These are phyloP conservation scores for Euplagia quadripunctaria DNA, from an alignment of 2,888 invertebrate genomes.

Conservation along the genomic window DNA sequence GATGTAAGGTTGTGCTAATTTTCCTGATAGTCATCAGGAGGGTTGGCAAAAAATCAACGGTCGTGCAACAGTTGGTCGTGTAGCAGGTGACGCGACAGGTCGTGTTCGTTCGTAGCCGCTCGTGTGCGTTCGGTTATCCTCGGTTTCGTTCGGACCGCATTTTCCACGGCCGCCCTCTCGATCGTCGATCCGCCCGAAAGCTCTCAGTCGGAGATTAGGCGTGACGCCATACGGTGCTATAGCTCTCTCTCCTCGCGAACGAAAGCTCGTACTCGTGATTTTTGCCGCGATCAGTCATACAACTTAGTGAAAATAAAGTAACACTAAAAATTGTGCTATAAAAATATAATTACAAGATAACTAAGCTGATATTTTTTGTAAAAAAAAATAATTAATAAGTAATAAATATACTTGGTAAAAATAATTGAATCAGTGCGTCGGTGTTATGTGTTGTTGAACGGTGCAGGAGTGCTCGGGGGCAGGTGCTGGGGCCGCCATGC, in stretches of 20 bases:
- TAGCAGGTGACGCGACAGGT: slow-evolving; percentile 86
- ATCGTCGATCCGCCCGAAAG: slow-evolving; percentile 83
- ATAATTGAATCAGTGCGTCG: slow-evolving; percentile 46
- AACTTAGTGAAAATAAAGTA: slow-evolving; percentile 15
- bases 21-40: slow-evolving; percentile 70
- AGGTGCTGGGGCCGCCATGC: slow-evolving; percentile 89
- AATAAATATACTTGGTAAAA: slow-evolving; percentile 14
- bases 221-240: slow-evolving; percentile 72
- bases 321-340: slow-evolving; percentile 6
- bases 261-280: slow-evolving; percentile 63
- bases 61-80: slow-evolving; percentile 85
- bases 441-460: slow-evolving; percentile 75
- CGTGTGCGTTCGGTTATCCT: slow-evolving; percentile 61
- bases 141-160: slow-evolving; percentile 63
- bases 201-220: slow-evolving; percentile 82
- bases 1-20: slow-evolving; percentile 70
- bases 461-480: slow-evolving; percentile 65
- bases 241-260: slow-evolving; percentile 39
- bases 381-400: slow-evolving; percentile 16
- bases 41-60: slow-evolving; percentile 83
- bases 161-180: slow-evolving; percentile 83
- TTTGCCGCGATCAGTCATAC: slow-evolving; percentile 45
- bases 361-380: slow-evolving; percentile 2
- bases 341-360: background rate
- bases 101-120: slow-evolving; percentile 63